Evolutionary conservation across 2,888 invertebrate species (phyloP), one percentile per base, ranked within the genome.

Genomic region (Myopa testacea): DNA sequence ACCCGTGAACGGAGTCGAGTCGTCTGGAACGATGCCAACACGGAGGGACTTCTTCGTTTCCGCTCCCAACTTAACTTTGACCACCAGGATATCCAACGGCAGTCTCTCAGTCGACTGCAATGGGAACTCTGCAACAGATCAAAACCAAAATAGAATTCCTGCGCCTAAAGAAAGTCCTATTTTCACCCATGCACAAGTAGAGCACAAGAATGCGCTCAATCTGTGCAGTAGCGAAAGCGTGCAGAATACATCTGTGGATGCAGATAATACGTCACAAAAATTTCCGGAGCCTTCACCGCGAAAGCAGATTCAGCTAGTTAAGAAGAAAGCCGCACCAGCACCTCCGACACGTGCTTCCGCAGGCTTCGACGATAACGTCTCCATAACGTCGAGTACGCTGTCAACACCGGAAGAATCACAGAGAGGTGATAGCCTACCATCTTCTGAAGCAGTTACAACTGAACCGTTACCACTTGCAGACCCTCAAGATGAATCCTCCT

Each of bases 201-300:
- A 85, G n/a, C 84, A 85, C 75, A 80, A 82, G 60, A 84, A 84
- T 76, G 83, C 84, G 5, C 81, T 82, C n/a, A 84, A 84, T 78
- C 75, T 81, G 3, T 82, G 78, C 65, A 77, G 78, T 10, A 78
- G 77, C 55, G 75, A 73, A 60, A 84, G 81, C 67, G 80, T 82
- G 34, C 80, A 81, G 65, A 82, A 79, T 77, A 67, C 81, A 62
- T 73, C 76, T 1, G 40, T 14, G 8, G 38, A 5, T 2, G 34
- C 37, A 19, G 72, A 72, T 63, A 72, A 26, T 14, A 65, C 55
- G 45, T 50, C 77, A 52, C n/a, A 40, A 1, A 80, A 80, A 65
- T 79, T 84, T 4, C 89, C 89, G 1, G 89, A 88, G 76, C 89
- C 89, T 10, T 86, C 86, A 45, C 89, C 89, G 0, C 84, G 89